A percentile compares a stretch with the other conserved stretches of the same genome.
These are phyloP conservation scores for Aporophyla nigra DNA, from an alignment of 2,888 invertebrate genomes.

Conservation along the genomic window DNA sequence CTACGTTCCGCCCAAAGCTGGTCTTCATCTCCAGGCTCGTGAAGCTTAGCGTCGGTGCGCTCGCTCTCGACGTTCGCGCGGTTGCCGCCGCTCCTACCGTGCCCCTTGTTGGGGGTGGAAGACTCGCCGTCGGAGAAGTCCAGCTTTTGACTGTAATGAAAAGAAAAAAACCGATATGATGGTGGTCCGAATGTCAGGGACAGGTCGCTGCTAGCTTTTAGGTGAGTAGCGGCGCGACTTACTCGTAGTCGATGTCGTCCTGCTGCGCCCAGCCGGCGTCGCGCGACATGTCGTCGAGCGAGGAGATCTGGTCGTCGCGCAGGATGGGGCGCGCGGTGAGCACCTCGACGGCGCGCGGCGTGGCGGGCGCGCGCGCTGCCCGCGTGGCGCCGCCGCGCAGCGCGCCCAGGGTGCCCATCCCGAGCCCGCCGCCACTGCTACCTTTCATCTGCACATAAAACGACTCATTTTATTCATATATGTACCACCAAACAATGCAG, in stretches of 20 bases:
- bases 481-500: too few species aligned
- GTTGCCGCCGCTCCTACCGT: slow-evolving; percentile 78
- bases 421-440: slow-evolving; percentile 87
- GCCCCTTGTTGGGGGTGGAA: slow-evolving; percentile 81
- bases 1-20: slow-evolving; percentile 94
- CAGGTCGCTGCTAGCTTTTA: not conserved
- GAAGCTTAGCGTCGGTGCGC: slow-evolving; percentile 82
- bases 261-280: slow-evolving; percentile 98
- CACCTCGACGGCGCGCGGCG: slow-evolving; percentile 91
- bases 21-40: slow-evolving; percentile 85
- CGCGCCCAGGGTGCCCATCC: slow-evolving; percentile 84
- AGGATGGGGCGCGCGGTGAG: slow-evolving; percentile 96
- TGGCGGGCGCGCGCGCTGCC: slow-evolving; percentile 76
- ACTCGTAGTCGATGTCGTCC: slow-evolving; percentile 98
- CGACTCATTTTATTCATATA: not conserved
- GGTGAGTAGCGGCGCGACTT: slow-evolving; percentile 70
- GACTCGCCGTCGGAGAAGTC: slow-evolving; percentile 98
- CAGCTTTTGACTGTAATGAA: slow-evolving; percentile 94
- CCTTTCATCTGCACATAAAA: slow-evolving; percentile 83
- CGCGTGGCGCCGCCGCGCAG: slow-evolving; percentile 76
- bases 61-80: slow-evolving; percentile 82
- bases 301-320: slow-evolving; percentile 97
- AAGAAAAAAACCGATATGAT: slow-evolving; percentile 38
- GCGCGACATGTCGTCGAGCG: slow-evolving; percentile 97
- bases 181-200: not conserved